Evolutionary conservation across 2,888 invertebrate genomes (phyloP), one percentile per base, ranked within the genome.

Genomic region (Deilephila elpenor): DNA sequence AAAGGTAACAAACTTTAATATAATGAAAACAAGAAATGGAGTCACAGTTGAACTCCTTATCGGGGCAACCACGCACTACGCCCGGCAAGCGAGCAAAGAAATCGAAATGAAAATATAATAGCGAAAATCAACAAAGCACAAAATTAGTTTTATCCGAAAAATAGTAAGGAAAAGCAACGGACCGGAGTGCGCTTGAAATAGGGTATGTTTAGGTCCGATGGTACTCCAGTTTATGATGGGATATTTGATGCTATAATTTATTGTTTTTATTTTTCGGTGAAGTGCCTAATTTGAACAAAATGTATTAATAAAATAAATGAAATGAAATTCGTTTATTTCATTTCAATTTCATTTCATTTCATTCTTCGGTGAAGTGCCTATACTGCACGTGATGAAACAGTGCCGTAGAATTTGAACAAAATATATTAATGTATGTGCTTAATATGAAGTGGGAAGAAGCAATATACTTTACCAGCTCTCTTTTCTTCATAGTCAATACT

Each of bases 101-200:
- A 88, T 88, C 87, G 85, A 86, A 90, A 88, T 88, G 85, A 89
- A 91, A 91, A 90, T 90, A 90, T 90, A 90, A 90, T 88, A 89
- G 86, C 87, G 79, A 85, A 86, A 91, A 86, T 90, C 92, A 93
- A 92, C 92, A 93, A 92, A 90, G 90, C 92, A 91, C 90, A 91
- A 93, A 93, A 93, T 93, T 93, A 92, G 92, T 91, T 93, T 92
- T 89, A 90, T 89, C 87, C 89, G 87, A 90, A 89, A 80, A 87
- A 89, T 88, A 88, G 88, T 86, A 85, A 85, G 88, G 86, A 88
- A 89, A 88, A 88, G 85, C 88, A 83, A 82, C 86, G 82, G 78
- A 83, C 84, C 86, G 85, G 83, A 86, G 84, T 85, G 84, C 82
- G 83, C 81, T 80, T 82, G 83, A 85, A 84, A 87, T 85, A 82